Percentiles rank a stretch among this genome's conserved stretches.
phyloP scores from a whole-genome alignment of 2,113 vertebrate genomes.

The Aepyceros melampus region DNA sequence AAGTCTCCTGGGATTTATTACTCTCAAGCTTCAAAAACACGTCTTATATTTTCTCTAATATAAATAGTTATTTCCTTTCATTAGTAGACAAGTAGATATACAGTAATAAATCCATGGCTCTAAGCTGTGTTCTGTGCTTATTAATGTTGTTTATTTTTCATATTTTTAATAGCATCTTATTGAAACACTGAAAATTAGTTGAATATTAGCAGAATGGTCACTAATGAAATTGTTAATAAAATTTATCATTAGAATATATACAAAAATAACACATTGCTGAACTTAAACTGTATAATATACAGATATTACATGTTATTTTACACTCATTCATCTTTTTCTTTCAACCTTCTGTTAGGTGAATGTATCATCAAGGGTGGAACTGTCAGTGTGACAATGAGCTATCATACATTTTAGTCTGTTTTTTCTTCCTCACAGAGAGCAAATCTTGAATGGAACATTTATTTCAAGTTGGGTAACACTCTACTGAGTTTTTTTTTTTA shows the following conservation, averaged over 20 bases:
- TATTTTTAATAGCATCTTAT: background rate
- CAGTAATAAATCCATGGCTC: background rate
- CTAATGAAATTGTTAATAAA: background rate
- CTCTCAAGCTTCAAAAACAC: background rate
- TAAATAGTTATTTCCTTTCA: background rate
- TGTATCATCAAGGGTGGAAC: background rate
- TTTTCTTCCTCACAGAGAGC: background rate
- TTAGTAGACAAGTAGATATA: background rate
- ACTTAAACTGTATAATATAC: background rate
- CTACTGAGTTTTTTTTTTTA: background rate
- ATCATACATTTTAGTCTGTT: background rate
- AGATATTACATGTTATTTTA: background rate
- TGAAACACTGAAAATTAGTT: background rate
- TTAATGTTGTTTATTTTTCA: background rate
- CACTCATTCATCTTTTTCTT: background rate
- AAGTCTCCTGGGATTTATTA: background rate
- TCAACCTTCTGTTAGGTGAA: background rate
- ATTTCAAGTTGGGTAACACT: conserved; percentile 29
- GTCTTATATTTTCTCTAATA: background rate
- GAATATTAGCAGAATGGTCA: background rate
- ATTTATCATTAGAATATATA: background rate
- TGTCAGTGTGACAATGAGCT: background rate
- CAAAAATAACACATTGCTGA: background rate
- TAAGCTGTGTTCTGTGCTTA: background rate
- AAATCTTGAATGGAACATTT: conserved; percentile 37